Evolutionary conservation across 2,797 vertebrate species (phyloP).

Genomic region (Emydoidea blandingii): DNA sequence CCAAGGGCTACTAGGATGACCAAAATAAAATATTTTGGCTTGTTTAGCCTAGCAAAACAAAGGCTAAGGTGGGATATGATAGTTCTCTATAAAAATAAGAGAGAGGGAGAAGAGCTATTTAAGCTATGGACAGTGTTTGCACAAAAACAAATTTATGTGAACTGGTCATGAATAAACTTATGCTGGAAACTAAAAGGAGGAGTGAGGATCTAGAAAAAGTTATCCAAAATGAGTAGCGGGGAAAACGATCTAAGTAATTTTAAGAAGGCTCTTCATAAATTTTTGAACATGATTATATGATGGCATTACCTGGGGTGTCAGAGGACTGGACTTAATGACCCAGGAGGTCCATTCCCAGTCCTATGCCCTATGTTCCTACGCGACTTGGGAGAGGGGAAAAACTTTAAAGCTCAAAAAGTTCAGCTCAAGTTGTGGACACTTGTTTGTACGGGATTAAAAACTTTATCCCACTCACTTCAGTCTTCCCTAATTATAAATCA

Average conservation of each 20-base stretch:
- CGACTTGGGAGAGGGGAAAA: neutral
- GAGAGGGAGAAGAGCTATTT: neutral
- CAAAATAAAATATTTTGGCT: neutral
- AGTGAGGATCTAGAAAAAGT: neutral
- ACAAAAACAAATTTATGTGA: neutral
- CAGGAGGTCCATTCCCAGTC: neutral
- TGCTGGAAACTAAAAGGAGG: neutral
- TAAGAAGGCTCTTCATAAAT: neutral
- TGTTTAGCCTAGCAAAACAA: neutral
- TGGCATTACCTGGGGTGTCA: neutral
- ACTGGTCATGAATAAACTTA: neutral
- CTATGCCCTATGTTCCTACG: neutral
- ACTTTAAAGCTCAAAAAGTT: neutral
- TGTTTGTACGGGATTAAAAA: neutral
- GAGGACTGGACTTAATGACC: neutral
- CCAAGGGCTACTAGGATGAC: neutral
- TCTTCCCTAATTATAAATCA: neutral
- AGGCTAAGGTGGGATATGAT: neutral
- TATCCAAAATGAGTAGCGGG: neutral
- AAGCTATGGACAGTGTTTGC: neutral
- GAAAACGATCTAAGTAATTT: rapidly evolving
- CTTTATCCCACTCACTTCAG: neutral
- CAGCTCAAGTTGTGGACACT: neutral
- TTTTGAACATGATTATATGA: neutral
- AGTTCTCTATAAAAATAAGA: neutral